Conservation (phyloP, 92 coral and sea anemone species). For the Palythoa grandiflora region DNA sequence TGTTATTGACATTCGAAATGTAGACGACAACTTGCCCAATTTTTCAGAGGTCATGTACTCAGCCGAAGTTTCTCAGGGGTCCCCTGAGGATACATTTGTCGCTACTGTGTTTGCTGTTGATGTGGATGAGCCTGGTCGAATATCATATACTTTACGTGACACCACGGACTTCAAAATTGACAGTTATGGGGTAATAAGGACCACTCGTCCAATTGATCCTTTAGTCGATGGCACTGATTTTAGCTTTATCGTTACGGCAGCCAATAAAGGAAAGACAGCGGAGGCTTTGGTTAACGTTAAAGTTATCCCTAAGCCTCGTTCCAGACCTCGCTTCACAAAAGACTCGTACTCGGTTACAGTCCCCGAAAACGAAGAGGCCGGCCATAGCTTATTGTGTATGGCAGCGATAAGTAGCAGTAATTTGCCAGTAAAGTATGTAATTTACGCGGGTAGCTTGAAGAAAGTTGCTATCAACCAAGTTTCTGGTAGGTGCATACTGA, state of each 20-base stretch:
- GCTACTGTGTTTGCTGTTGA: slow-evolving; percentile 77
- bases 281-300: slow-evolving; percentile 63
- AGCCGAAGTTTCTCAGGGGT: slow-evolving; percentile 74
- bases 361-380: slow-evolving; percentile 72
- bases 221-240: slow-evolving; percentile 53
- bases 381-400: slow-evolving; percentile 78
- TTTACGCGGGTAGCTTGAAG: slow-evolving; percentile 55
- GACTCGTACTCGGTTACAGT: slow-evolving; percentile 58
- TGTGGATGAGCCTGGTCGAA: slow-evolving; percentile 50
- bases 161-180: slow-evolving; percentile 62
- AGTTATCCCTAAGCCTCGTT: slow-evolving; percentile 42
- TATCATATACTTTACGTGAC: slow-evolving; percentile 56
- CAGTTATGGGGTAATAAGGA: slow-evolving; percentile 72
- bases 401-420: slow-evolving; percentile 74
- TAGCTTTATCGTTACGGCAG: slow-evolving; percentile 57
- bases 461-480: slow-evolving; percentile 63
- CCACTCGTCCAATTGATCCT: slow-evolving; percentile 56
- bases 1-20: slow-evolving; percentile 61
- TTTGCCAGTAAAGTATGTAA: slow-evolving; percentile 68
- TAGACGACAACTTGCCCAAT: slow-evolving; percentile 77
- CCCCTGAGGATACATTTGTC: slow-evolving; percentile 74
- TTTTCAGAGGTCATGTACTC: slow-evolving; percentile 78
- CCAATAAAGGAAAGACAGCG: slow-evolving; percentile 54
- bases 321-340: slow-evolving; percentile 63
- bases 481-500: slow-evolving; percentile 55